These are phyloP conservation scores for Cydia fagiglandana DNA, from an alignment of 1,140 invertebrate species.

Conservation along the genomic window DNA sequence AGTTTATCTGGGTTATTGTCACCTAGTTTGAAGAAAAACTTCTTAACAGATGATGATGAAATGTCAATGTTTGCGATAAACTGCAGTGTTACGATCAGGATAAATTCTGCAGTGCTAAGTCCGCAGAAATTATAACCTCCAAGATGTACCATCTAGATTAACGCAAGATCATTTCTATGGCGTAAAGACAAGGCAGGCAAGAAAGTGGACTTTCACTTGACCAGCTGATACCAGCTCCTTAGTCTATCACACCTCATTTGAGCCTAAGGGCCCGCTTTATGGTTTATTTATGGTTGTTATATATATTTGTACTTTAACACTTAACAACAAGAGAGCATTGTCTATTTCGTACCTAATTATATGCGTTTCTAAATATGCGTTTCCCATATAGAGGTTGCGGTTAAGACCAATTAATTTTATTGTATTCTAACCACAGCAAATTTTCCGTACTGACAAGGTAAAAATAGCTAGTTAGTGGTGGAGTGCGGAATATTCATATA, in stretches of 20 bases:
- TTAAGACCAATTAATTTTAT: background rate
- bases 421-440: constrained; percentile 37
- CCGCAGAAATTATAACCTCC: constrained; percentile 6
- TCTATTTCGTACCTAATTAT: background rate
- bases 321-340: background rate
- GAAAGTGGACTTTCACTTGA: constrained; percentile 76
- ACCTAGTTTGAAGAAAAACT: no score
- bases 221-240: constrained; percentile 72
- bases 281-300: constrained; percentile 2
- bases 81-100: no score
- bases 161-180: constrained; percentile 47
- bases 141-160: constrained; percentile 51
- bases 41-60: no score
- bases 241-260: constrained; percentile 74
- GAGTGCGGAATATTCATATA: no score
- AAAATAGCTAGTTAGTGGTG: background rate
- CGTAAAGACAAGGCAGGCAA: constrained; percentile 57
- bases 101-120: no score
- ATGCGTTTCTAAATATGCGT: background rate
- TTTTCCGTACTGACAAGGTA: constrained; percentile 34
- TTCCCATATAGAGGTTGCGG: background rate
- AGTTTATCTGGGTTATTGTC: no score
- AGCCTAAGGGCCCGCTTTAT: constrained; percentile 65
- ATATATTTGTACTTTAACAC: background rate
- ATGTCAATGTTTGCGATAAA: no score